Conservation (phyloP, 2,113 vertebrate genomes). For the Corythornis cristatus region DNA sequence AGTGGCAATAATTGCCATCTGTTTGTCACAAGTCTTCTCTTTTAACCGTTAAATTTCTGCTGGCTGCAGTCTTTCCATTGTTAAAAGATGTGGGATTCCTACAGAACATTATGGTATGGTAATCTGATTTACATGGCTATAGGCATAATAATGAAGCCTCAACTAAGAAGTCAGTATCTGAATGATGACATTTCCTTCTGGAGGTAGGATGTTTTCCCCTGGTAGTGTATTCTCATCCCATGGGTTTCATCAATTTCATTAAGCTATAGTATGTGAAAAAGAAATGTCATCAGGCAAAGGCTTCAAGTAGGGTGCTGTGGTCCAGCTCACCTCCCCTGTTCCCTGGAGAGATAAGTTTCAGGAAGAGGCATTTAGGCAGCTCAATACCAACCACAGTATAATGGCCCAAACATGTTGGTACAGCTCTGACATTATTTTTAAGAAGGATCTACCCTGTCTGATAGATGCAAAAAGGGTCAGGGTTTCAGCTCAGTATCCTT, state of each 20-base stretch:
- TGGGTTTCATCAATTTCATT: neutral
- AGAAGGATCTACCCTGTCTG: slow-evolving; percentile 14
- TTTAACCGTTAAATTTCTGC: slow-evolving; percentile 49
- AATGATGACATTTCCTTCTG: neutral
- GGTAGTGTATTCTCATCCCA: neutral
- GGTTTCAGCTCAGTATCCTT: slow-evolving; percentile 31
- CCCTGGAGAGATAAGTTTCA: neutral
- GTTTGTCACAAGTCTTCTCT: slow-evolving; percentile 18
- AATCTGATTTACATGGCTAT: slow-evolving; percentile 48
- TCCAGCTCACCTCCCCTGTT: neutral
- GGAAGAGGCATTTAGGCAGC: neutral
- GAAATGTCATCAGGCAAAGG: neutral
- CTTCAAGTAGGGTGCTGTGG: neutral
- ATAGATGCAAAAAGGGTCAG: slow-evolving; percentile 3
- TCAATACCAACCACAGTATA: neutral
- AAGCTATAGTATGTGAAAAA: neutral
- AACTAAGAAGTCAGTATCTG: neutral
- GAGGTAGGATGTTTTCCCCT: neutral
- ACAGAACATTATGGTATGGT: neutral
- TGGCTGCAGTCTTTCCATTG: neutral
- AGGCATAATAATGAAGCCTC: neutral
- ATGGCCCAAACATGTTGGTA: fast-evolving
- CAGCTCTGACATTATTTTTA: neutral
- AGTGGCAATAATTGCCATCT: slow-evolving; percentile 39
- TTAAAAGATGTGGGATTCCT: neutral